Evolutionary conservation across 2,888 invertebrate species (phyloP).

Genomic region (Drosophila neutralis): DNA sequence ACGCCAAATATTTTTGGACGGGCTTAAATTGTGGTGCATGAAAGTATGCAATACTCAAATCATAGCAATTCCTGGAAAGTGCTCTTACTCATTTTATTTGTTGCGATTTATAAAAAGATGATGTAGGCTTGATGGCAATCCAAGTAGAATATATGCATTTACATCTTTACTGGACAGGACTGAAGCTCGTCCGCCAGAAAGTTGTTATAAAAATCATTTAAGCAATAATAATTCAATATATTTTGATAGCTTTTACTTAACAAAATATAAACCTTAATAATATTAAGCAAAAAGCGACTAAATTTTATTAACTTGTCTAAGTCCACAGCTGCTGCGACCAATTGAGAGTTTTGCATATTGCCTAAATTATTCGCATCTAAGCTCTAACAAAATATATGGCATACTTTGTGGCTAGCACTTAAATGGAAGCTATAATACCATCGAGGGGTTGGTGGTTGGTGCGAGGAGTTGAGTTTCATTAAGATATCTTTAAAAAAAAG

Average conservation of each 20-base stretch:
- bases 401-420: conserved; percentile 36
- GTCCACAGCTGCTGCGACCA: neutral
- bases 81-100: neutral
- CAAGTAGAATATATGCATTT: neutral
- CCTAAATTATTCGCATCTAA: neutral
- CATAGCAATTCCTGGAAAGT: neutral
- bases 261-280: neutral
- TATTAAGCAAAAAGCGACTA: neutral
- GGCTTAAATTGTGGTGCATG: conserved; percentile 11
- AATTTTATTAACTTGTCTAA: neutral
- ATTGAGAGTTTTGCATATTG: neutral
- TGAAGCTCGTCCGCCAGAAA: neutral
- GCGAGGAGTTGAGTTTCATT: neutral
- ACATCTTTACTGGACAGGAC: neutral
- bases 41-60: conserved; percentile 37
- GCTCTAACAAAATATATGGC: neutral
- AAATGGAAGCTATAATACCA: conserved; percentile 1
- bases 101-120: neutral
- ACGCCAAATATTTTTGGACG: neutral
- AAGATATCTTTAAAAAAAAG: neutral
- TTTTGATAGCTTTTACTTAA: neutral
- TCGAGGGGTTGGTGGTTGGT: neutral
- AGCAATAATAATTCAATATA: neutral
- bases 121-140: neutral
- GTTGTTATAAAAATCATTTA: neutral